phyloP scores from a whole-genome alignment of 2,113 vertebrate genomes.

The Ammodytes dubius region DNA sequence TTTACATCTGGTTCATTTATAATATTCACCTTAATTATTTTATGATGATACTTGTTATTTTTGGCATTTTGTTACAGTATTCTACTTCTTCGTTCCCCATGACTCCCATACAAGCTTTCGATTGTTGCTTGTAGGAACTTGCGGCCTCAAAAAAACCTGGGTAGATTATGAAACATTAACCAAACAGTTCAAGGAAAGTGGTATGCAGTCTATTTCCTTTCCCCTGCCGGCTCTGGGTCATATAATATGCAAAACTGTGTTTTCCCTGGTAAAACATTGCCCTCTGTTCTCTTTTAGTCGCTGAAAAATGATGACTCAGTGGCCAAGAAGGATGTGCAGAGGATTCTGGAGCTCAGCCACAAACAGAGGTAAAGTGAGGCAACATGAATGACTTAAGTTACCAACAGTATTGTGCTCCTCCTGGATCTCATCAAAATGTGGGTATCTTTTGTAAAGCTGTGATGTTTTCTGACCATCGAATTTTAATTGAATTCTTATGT shows the following conservation, averaged over 20 bases:
- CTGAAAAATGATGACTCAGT: conserved; percentile 93
- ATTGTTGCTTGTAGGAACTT: conserved; percentile 2
- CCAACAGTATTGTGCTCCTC: not conserved
- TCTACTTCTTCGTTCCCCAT: not conserved
- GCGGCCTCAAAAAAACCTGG: conserved; percentile 13
- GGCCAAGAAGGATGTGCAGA: conserved; percentile 92
- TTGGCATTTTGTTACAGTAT: not conserved
- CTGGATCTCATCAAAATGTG: not conserved
- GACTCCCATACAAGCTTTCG: not conserved
- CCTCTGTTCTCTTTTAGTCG: conserved; percentile 83
- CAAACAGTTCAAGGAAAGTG: not conserved
- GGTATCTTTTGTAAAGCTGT: not conserved
- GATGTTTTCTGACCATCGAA: not conserved
- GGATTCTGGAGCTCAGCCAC: conserved; percentile 94
- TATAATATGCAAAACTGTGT: conserved; percentile 30
- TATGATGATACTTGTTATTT: not conserved
- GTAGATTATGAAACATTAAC: conserved; percentile 11
- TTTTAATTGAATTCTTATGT: not conserved
- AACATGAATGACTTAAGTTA: conserved; percentile 23
- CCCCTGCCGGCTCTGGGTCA: not conserved
- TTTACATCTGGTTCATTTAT: conserved; percentile 50
- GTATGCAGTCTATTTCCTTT: not conserved
- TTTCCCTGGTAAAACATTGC: conserved; percentile 32
- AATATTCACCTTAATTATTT: conserved; percentile 26
- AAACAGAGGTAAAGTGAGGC: conserved; percentile 91